Evolutionary conservation across 2,113 vertebrate species (phyloP).

Genomic region (Pelusios castaneus): DNA sequence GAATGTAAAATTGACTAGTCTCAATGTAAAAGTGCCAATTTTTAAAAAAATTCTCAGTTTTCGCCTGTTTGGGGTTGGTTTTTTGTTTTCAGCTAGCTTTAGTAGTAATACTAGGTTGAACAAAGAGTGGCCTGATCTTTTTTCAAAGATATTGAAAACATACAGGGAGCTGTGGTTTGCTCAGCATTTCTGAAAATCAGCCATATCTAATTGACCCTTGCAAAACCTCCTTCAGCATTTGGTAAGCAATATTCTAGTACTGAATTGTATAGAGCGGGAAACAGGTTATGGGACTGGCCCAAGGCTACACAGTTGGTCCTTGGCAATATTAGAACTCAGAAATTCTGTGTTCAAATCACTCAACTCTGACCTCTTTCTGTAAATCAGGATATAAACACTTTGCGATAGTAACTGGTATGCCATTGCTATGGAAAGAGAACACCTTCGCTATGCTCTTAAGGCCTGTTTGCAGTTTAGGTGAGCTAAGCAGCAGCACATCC

Average conservation of each 20-base stretch:
- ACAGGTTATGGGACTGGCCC: background rate
- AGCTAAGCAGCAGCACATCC: conserved; percentile 18
- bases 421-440: background rate
- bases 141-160: background rate
- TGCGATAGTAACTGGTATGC: background rate
- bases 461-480: background rate
- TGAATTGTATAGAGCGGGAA: background rate
- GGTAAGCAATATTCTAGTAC: background rate
- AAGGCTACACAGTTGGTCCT: background rate
- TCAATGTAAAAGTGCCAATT: background rate
- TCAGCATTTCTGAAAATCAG: background rate
- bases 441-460: conserved; percentile 3
- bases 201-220: conserved; percentile 6
- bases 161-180: background rate
- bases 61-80: background rate
- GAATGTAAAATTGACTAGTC: background rate
- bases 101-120: background rate
- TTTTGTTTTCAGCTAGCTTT: background rate
- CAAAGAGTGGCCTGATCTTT: background rate
- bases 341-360: background rate
- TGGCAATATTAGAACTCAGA: background rate
- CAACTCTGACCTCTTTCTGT: background rate
- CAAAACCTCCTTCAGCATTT: rapidly evolving
- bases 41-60: background rate
- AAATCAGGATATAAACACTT: background rate